Evolutionary conservation across 2,113 vertebrate genomes (phyloP).

Genomic region (Nansenia antarctica): DNA sequence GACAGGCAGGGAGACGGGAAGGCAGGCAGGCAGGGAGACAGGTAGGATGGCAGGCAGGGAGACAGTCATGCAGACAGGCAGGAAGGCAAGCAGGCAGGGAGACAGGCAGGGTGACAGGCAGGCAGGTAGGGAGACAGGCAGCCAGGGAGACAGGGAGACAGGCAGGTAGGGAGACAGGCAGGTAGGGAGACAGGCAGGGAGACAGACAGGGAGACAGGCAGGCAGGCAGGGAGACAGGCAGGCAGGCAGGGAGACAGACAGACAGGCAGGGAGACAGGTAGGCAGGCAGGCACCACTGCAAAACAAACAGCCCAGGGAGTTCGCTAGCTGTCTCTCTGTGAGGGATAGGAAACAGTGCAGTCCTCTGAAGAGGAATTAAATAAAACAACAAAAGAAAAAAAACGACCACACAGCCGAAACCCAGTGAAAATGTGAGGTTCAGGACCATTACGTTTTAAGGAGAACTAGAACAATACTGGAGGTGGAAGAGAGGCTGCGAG

Average conservation of each 20-base stretch:
- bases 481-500: conserved; percentile 8
- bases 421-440: conserved; percentile 37
- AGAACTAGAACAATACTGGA: conserved; percentile 38
- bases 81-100: too few relatives aligned
- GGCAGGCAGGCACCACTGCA: conserved; percentile 29
- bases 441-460: conserved; percentile 31
- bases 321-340: conserved; percentile 8
- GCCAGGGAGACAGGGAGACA: too few relatives aligned
- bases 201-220: too few relatives aligned
- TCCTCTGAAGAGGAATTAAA: conserved; percentile 24
- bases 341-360: conserved; percentile 21
- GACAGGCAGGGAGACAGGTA: too few relatives aligned
- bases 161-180: too few relatives aligned
- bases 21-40: too few relatives aligned
- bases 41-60: too few relatives aligned
- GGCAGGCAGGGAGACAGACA: too few relatives aligned
- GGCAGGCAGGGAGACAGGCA: too few relatives aligned
- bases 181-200: too few relatives aligned
- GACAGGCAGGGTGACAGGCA: neutral
- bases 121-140: too few relatives aligned
- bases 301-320: conserved; percentile 48
- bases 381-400: conserved; percentile 20
- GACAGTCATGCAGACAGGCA: neutral
- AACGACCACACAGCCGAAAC: conserved; percentile 20
- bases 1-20: too few relatives aligned